phyloP scores from a whole-genome alignment of 2,113 vertebrate genomes.

The Brienomyrus brachyistius region DNA sequence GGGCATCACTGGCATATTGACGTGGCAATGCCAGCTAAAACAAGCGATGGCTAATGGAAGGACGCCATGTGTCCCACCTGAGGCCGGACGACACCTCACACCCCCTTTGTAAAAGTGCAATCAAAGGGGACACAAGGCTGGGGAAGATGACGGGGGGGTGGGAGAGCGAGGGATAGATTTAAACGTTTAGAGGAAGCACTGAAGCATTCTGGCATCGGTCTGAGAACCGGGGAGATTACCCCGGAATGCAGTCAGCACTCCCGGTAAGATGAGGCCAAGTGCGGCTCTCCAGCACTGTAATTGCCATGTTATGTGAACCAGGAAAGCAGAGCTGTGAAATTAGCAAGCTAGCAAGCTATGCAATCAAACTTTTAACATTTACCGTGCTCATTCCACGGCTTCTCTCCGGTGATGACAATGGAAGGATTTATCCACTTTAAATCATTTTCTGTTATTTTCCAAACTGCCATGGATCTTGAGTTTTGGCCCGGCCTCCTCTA shows the following conservation, averaged over 20 bases:
- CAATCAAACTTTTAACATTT: conserved; percentile 36
- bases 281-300: not conserved
- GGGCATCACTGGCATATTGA: not conserved
- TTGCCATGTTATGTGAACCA: conserved; percentile 41
- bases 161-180: not conserved
- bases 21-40: not conserved
- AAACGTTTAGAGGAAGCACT: not conserved
- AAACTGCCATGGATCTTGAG: conserved; percentile 29
- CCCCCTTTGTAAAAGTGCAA: not conserved
- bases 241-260: conserved; percentile 36
- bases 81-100: not conserved
- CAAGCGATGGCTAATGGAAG: not conserved
- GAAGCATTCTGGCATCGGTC: not conserved
- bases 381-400: not conserved
- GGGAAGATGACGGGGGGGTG: not conserved
- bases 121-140: not conserved
- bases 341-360: conserved; percentile 25
- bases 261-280: not conserved
- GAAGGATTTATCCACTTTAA: conserved; percentile 35
- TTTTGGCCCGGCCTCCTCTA: not conserved
- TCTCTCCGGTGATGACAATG: conserved; percentile 26
- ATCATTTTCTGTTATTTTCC: conserved; percentile 48
- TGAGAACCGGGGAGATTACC: not conserved
- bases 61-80: not conserved
- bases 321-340: conserved; percentile 18